Base-by-base conservation (phyloP, 2,113 vertebrate species). In the Nerophis lumbriciformis region DNA sequence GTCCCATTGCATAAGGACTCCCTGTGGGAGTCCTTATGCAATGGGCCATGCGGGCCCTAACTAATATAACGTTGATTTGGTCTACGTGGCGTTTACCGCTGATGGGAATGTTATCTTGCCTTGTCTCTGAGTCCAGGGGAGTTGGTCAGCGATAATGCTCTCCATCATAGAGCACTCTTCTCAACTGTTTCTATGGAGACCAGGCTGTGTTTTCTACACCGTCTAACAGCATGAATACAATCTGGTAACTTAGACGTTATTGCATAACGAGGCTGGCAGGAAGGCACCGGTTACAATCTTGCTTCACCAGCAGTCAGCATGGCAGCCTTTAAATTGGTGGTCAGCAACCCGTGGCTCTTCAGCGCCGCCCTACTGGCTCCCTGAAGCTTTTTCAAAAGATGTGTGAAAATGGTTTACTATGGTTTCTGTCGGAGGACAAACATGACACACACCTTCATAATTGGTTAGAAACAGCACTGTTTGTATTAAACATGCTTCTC, bases 171-270 rank as follows among this genome's bases (percentile, higher is more conserved):
- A 69, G 37, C 59, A 19, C 59, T 55, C 65, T 4, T 54, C 64
- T 68, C 9, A 11, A 35, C 50, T 57, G 52, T 69, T 72, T 53
- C 69, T 53, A 72, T 50, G 72, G 57, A 55, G 60, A 69, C 76
- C 55, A 19, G 55, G 59, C 8, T 53, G 15, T 42, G 19, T 54
- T n/a, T 14, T 66, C 39, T 13, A 10, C 42, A 63, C 4, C 39
- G 47, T 72, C 36, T 45, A 16, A 65, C 59, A 56, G 28, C 65
- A 67, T 8, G 19, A 38, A 66, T 61, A 14, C 59, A 51, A 16
- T 50, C 21, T 13, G n/a, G 47, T 44, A 48, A 60, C 9, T 53
- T 48, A 15, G 42, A 50, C 61, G 39, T 58, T 37, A 48, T 8
- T 16, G n/a, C 19, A 35, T 14, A 54, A 59, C 12, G 42, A 68